These are phyloP conservation scores for Amorpha juglandis DNA, from an alignment of 2,888 invertebrate genomes.

Conservation along the genomic window DNA sequence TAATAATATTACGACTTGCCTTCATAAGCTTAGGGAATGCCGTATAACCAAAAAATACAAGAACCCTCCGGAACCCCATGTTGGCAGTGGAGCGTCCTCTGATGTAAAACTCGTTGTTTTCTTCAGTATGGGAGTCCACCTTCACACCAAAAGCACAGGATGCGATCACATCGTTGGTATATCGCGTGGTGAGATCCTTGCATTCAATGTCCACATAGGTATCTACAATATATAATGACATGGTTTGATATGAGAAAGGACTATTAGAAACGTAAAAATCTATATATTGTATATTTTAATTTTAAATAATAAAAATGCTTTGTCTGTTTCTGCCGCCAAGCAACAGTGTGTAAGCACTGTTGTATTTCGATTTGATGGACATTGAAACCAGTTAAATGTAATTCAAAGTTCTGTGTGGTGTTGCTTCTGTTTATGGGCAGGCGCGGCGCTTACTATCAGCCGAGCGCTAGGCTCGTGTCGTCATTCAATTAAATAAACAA, in stretches of 20 bases:
- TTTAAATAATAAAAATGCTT: no score
- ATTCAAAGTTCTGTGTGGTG: no score
- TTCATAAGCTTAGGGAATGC: constrained; percentile 46
- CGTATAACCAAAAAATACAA: constrained; percentile 44
- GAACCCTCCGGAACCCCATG: constrained; percentile 50
- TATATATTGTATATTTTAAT: no score
- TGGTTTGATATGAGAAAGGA: background rate
- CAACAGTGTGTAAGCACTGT: no score
- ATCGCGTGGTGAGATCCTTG: constrained; percentile 74
- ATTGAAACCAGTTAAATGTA: no score
- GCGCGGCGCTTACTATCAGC: no score
- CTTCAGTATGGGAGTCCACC: constrained; percentile 80
- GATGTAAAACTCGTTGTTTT: constrained; percentile 80
- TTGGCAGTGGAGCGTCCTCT: constrained; percentile 75
- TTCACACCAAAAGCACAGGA: constrained; percentile 79
- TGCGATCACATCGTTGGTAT: constrained; percentile 81
- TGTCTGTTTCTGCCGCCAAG: no score
- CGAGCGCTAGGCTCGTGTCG: no score
- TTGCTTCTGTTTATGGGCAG: no score
- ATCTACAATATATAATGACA: constrained; percentile 36
- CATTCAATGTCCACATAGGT: constrained; percentile 59
- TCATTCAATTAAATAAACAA: no score
- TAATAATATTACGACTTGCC: constrained; percentile 46
- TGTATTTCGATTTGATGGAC: no score
- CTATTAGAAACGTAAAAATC: background rate